Conservation (phyloP, 2,113 vertebrate genomes). For the Cebus imitator region DNA sequence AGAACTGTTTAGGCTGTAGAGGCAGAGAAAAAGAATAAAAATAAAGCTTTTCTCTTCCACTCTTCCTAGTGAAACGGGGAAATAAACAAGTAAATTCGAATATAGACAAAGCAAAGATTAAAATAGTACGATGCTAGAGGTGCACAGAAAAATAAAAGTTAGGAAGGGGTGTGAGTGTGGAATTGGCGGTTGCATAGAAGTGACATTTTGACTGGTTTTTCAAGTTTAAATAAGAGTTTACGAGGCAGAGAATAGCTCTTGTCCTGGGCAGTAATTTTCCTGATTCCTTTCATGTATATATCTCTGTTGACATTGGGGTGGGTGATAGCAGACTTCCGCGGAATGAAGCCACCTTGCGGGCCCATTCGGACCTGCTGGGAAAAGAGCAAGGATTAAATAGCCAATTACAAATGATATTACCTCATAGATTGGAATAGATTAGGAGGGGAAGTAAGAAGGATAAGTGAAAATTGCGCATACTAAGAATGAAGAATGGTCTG, state of each 20-base stretch:
- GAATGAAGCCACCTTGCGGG: not conserved
- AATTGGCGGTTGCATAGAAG: fast-evolving
- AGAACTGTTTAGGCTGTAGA: not conserved
- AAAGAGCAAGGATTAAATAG: conserved; percentile 67
- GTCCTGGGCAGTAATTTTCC: not conserved
- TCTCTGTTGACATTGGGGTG: conserved; percentile 55
- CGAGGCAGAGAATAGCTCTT: not conserved
- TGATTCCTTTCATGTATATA: conserved; percentile 33
- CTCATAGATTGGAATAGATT: conserved; percentile 65
- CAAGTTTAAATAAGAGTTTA: not conserved
- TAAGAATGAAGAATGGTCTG: not conserved
- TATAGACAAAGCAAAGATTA: not conserved
- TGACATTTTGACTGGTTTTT: not conserved
- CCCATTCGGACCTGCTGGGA: not conserved
- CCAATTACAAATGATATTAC: conserved; percentile 74
- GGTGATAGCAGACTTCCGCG: not conserved
- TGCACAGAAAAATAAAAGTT: too few species aligned
- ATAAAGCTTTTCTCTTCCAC: not conserved
- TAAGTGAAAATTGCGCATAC: fast-evolving
- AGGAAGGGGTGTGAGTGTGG: fast-evolving
- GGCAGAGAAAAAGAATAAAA: too few species aligned
- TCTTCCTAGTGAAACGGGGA: not conserved
- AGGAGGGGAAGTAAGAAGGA: not conserved
- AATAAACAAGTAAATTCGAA: not conserved
- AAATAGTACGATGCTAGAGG: not conserved